Evolutionary conservation across 2,888 invertebrate genomes (phyloP), one percentile per base, ranked within the genome.

Genomic region (Acrocyrtus sp.): DNA sequence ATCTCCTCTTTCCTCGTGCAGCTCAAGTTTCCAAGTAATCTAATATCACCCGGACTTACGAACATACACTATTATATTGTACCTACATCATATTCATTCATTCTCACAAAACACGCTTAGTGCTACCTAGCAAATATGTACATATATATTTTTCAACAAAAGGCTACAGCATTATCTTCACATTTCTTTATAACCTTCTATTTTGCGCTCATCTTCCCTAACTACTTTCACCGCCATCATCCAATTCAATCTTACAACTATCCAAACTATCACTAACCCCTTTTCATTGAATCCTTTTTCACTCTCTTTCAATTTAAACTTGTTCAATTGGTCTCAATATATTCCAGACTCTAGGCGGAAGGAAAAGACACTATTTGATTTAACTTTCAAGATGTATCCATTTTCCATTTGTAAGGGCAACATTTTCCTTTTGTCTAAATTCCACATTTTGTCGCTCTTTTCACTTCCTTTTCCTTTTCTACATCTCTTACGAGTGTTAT

Each of bases 371-470:
- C 56, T 66, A 67, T 72, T 72, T 72, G 72, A 72, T 72, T 67
- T 72, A 61, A 50, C 65, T 72, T 60, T 65, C 72, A 60, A 72
- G 70, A 65, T 65, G 65, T 54, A 72, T 66, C 72, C 72, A 66
- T 72, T 72, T 72, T 19, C 60, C 45, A 57, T 12, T n/a, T 17
- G n/a, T 45, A 45, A n/a, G n/a, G n/a, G 15, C 17, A 45, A 12
- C 45, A 45, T 45, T 17, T 5, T 45, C 45, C 45, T 34, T 34
- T 34, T 34, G 34, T 34, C 34, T 34, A 34, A 34, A 34, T 34
- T 34, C 12, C 34, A n/a, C n/a, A n/a, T n/a, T n/a, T n/a, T n/a
- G n/a, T n/a, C n/a, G n/a, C n/a, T n/a, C 34, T 34, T 34, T 34
- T 34, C 34, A 34, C 5, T 34, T 34, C 34, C 34, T n/a, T n/a